Base-by-base conservation (phyloP, 2,113 vertebrate genomes). In the Lepus americanus region DNA sequence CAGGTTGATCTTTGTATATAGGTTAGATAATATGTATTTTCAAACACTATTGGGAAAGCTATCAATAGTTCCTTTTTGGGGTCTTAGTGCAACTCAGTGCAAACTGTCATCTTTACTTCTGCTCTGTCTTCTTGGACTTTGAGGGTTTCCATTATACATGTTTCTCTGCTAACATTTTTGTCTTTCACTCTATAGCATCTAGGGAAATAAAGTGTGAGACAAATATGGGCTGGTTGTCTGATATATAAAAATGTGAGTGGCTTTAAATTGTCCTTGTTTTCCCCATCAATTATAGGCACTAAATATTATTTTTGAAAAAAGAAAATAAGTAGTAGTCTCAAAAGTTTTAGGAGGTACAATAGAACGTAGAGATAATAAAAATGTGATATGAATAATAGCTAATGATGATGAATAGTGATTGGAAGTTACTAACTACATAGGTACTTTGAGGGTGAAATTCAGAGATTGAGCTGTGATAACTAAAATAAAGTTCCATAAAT, bases 61-160 rank as follows among this genome's bases (percentile, higher is more conserved):
- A 82, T 27, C 64, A 82, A 55, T 82, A 82, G 85, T 83, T 39
- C 44, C 4, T 39, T 66, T 69, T 85, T 63, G 0, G 23, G 1
- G 12, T 19, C 44, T 70, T 55, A 6, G 1, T 93, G 36, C 3
- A 87, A 33, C 53, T 78, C 33, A 33, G 1, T 67, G 33, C 7
- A 39, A 44, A 9, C 59, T 86, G 19, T 77, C 27, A 79, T 66
- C 16, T 90, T 79, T 55, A 74, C 19, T 61, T 70, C 12, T 73
- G 31, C 10, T 70, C 76, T 59, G 14, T 20, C 55, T 44, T 69
- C 66, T 73, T 51, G 14, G 27, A 76, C 29, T 59, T 94, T 69
- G 64, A 87, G 20, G 86, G 67, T 89, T 88, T 95, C 29, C 44
- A 0, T 93, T 90, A 10, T 86, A 76, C 31, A 94, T 22, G 9